phyloP scores from a whole-genome alignment of 2,113 vertebrate genomes.

The Leptobrachium ailaonicum region DNA sequence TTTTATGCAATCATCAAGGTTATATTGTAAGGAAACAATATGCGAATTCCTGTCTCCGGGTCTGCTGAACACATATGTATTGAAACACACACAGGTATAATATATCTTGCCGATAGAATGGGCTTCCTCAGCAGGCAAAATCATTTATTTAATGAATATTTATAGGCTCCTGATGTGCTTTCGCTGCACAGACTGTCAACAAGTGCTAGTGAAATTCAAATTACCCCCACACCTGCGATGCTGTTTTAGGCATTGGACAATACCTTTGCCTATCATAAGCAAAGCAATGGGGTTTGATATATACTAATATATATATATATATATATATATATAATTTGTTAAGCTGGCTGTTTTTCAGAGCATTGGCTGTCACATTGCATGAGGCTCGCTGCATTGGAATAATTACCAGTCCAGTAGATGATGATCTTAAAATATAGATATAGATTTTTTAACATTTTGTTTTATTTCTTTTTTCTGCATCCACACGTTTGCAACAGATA shows the following conservation, averaged over 20 bases:
- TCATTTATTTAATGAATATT: slow-evolving; percentile 35
- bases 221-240: not conserved
- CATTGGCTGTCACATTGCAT: no score
- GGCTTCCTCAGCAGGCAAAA: slow-evolving; percentile 19
- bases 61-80: not conserved
- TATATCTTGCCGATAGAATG: slow-evolving; percentile 23
- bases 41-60: slow-evolving; percentile 8
- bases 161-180: slow-evolving; percentile 6
- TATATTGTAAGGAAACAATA: slow-evolving; percentile 2
- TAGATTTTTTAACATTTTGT: no score
- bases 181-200: slow-evolving; percentile 19
- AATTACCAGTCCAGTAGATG: not conserved
- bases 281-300: not conserved
- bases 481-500: no score
- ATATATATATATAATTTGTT: no score
- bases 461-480: no score
- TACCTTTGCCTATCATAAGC: not conserved
- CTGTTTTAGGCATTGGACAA: slow-evolving; percentile 11
- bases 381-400: not conserved
- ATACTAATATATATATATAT: not conserved
- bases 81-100: slow-evolving; percentile 6
- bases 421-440: no score
- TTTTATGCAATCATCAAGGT: slow-evolving; percentile 10
- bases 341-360: no score
- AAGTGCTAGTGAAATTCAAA: slow-evolving; percentile 24